Evolutionary conservation across 2,797 vertebrate genomes (phyloP).

Genomic region (Rhincodon typus): DNA sequence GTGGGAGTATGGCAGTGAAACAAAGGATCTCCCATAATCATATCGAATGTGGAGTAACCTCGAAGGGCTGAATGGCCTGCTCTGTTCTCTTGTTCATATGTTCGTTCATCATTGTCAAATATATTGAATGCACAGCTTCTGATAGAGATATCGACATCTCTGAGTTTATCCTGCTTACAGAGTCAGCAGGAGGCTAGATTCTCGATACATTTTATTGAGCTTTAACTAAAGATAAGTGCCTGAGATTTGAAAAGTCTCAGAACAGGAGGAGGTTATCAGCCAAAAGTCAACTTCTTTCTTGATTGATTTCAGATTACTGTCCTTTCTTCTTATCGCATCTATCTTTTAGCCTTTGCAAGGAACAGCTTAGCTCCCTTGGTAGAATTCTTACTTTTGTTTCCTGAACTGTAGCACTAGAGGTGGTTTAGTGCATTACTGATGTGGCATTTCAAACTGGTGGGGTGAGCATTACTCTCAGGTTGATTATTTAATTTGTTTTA

Average conservation of each 20-base stretch:
- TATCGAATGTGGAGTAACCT: too few species aligned
- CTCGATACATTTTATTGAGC: not conserved
- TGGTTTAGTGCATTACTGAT: not conserved
- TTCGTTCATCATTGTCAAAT: too few species aligned
- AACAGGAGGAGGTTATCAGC: not conserved
- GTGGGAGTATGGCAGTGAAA: too few species aligned
- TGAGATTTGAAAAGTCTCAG: not conserved
- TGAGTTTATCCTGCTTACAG: not conserved
- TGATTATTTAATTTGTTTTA: not conserved
- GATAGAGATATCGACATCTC: not conserved
- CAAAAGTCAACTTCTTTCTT: not conserved
- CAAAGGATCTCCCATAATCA: too few species aligned
- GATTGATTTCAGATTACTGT: not conserved
- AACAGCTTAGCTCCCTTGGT: not conserved
- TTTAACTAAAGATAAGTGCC: not conserved
- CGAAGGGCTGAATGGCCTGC: too few species aligned
- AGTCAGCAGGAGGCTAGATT: not conserved
- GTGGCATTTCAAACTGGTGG: not conserved
- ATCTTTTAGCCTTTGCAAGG: not conserved
- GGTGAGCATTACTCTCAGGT: not conserved
- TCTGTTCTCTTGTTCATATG: too few species aligned
- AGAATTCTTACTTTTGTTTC: not conserved
- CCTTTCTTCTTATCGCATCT: not conserved
- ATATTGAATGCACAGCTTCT: not conserved
- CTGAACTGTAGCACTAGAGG: not conserved